These are phyloP conservation scores for Alexandromys oeconomus DNA, from an alignment of 2,797 vertebrate genomes.

Conservation along the genomic window DNA sequence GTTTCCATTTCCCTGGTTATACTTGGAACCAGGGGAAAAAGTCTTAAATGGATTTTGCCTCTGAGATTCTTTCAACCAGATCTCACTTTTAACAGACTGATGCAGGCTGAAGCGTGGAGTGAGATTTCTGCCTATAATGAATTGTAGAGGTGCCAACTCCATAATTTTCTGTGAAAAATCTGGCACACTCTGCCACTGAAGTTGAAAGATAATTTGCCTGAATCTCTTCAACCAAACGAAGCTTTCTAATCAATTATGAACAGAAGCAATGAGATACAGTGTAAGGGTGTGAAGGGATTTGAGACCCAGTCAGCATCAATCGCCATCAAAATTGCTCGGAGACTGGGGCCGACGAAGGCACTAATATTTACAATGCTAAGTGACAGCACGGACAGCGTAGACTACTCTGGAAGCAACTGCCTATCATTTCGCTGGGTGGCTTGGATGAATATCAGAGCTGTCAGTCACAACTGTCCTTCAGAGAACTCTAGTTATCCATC, in stretches of 20 bases:
- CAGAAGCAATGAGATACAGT: conserved; percentile 12
- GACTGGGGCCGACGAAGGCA: not conserved
- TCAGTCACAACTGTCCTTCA: not conserved
- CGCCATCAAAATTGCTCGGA: not conserved
- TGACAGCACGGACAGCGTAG: not conserved
- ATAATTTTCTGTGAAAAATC: conserved; percentile 53
- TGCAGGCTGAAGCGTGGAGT: not conserved
- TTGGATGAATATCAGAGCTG: conserved; percentile 5
- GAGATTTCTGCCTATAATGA: conserved; percentile 43
- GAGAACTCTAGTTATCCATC: not conserved
- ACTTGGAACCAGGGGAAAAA: not conserved
- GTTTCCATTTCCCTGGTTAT: conserved; percentile 9
- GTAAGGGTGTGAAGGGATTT: not conserved
- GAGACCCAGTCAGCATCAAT: not conserved
- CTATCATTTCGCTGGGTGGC: not conserved
- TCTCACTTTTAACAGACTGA: conserved; percentile 56
- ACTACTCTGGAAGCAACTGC: not conserved
- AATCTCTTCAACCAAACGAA: conserved; percentile 50
- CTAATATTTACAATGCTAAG: not conserved
- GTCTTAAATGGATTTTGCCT: not conserved
- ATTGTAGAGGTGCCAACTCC: conserved; percentile 28
- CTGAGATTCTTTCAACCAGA: conserved; percentile 23
- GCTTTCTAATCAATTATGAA: conserved; percentile 69
- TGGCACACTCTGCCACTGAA: conserved; percentile 25
- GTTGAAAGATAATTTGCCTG: conserved; percentile 54